A percentile compares a stretch with the other conserved stretches of the same genome.
Evolutionary conservation across 2,113 vertebrate species (phyloP).

Genomic region (Thamnophis sirtalis): DNA sequence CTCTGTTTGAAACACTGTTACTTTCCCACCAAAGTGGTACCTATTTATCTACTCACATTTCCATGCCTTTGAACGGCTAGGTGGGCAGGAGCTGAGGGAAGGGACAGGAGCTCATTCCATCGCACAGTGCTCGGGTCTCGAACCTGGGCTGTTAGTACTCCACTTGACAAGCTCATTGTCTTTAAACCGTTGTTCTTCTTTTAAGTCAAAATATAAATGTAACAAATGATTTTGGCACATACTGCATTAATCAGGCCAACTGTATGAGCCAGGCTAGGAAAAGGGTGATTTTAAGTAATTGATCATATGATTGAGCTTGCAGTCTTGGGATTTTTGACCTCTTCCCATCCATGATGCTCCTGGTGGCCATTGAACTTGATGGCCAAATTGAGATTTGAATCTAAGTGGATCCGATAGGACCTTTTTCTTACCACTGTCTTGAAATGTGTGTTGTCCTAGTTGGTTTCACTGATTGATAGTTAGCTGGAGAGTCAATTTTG

Average conservation of each 20-base stretch:
- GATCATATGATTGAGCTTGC: not conserved
- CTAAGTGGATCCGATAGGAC: not conserved
- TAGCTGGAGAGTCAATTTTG: not conserved
- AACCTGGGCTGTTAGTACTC: not conserved
- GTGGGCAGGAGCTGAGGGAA: not conserved
- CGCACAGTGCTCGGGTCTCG: not conserved
- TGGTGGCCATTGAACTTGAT: not conserved
- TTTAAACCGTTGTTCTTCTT: not conserved
- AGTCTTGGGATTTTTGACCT: not conserved
- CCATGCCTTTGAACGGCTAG: not conserved
- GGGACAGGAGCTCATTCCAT: not conserved
- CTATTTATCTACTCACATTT: not conserved
- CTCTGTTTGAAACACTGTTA: not conserved
- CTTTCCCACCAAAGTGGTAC: not conserved
- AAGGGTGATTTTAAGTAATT: not conserved
- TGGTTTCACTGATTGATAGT: not conserved
- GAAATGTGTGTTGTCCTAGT: not conserved
- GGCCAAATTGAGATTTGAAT: not conserved
- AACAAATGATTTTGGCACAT: not conserved
- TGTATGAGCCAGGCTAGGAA: not conserved
- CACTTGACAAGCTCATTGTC: not conserved
- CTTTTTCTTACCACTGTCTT: not conserved
- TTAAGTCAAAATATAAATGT: not conserved
- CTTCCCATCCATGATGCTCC: not conserved
- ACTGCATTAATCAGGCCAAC: not conserved